Evolutionary conservation across 1,140 invertebrate species (phyloP), one percentile per base, ranked within the genome.

Genomic region (Nebria ingens): DNA sequence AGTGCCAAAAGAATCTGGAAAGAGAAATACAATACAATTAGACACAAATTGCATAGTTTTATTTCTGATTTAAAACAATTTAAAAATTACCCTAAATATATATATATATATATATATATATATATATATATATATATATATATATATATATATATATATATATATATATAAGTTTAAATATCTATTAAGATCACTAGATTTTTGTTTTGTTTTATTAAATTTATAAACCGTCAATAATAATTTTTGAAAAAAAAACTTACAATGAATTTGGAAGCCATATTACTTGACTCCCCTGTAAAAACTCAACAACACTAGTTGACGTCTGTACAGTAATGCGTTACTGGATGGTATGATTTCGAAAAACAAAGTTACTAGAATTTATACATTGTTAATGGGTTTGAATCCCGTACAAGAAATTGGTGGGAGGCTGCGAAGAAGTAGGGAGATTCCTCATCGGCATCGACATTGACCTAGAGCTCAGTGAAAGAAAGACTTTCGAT

Each of bases 251-350:
- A 9, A 6, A 55, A 34, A 67, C 65, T 67, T 60, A 67, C 65
- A 54, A 65, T 53, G 49, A 62, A 40, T 54, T 62, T 63, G 58
- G 64, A 67, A 64, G 65, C 59, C 65, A 67, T 67, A 6, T 45
- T 59, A 53, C 56, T 21, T 58, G 57, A 59, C 60, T 61, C 57
- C 57, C 52, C n/a, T 34, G 57, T 38, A 56, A 22, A 55, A 55
- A n/a, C n/a, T 51, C 51, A 56, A 54, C 53, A 59, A 58, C 56
- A 51, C 21, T 21, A 50, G 22, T 54, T 58, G 58, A 53, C 34
- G 52, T 29, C 23, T 29, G 19, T n/a, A 11, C 11, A 4, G 34
- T 2, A 25, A 19, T 6, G 9, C 19, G 13, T n/a, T 9, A 17
- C 34, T 19, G 34, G 34, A 17, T 38, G 25, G 22, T 13, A 53